These are phyloP conservation scores for Sweltsa coloradensis DNA, from an alignment of 1,140 invertebrate species.

Conservation along the genomic window DNA sequence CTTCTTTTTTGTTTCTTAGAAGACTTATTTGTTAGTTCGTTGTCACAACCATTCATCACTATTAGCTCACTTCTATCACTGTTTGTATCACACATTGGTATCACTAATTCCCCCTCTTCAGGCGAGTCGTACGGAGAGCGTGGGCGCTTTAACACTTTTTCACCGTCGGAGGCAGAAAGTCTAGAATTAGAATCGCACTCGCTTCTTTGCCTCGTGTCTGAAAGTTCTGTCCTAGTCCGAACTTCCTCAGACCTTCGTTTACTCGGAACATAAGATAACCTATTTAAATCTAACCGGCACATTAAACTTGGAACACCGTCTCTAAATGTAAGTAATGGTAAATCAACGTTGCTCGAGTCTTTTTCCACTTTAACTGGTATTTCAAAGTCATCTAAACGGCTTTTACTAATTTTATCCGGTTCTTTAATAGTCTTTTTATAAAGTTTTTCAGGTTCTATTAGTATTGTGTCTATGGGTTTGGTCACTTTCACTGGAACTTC, in stretches of 20 bases:
- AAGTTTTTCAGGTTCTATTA: too few relatives aligned
- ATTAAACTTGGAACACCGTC: constrained; percentile 28
- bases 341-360: too few relatives aligned
- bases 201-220: constrained; percentile 39
- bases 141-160: too few relatives aligned
- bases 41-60: neutral
- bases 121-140: constrained; percentile 4
- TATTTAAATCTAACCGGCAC: constrained; percentile 31
- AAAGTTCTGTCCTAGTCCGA: constrained; percentile 33
- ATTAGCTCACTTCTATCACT: too few relatives aligned
- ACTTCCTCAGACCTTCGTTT: constrained; percentile 28
- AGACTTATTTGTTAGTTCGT: neutral
- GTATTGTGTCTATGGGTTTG: too few relatives aligned
- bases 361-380: too few relatives aligned
- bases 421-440: too few relatives aligned
- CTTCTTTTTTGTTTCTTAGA: constrained; percentile 8
- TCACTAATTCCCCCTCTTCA: constrained; percentile 4
- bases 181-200: constrained; percentile 16
- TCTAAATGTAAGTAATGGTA: too few relatives aligned
- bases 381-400: too few relatives aligned
- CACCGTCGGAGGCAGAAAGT: too few relatives aligned
- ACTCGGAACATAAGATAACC: constrained; percentile 26
- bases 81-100: constrained; percentile 11
- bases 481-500: too few relatives aligned
- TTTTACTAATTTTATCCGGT: too few relatives aligned